A percentile compares a stretch with the other conserved stretches of the same genome.
Evolutionary conservation across 2,797 vertebrate genomes (phyloP).

Genomic region (Chaetophractus vellerosus): DNA sequence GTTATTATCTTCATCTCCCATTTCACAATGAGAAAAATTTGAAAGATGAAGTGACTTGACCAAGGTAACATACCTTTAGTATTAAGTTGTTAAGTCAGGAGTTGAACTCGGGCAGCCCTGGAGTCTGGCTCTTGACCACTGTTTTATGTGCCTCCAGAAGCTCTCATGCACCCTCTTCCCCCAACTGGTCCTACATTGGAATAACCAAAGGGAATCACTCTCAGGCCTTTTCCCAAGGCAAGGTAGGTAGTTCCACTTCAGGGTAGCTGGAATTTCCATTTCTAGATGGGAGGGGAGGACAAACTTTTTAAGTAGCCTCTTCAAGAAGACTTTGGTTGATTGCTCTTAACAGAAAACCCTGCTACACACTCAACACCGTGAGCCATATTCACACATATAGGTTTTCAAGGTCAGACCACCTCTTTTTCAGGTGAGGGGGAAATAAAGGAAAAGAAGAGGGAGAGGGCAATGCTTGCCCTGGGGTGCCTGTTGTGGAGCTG

Average conservation of each 20-base stretch:
- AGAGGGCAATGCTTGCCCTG: not conserved
- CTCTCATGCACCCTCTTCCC: too few species aligned
- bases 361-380: accelerated
- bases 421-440: not conserved
- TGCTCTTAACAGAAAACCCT: not conserved
- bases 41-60: not conserved
- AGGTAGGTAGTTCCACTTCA: too few species aligned
- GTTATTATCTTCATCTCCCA: not conserved
- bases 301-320: not conserved
- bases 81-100: not conserved
- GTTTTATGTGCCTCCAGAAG: not conserved
- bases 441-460: not conserved
- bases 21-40: not conserved
- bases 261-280: not conserved
- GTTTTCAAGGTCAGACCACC: too few species aligned
- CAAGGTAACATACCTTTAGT: not conserved
- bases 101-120: not conserved
- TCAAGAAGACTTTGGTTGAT: not conserved
- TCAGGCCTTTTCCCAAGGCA: not conserved
- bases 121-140: not conserved
- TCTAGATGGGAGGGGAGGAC: not conserved
- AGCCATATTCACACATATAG: too few species aligned
- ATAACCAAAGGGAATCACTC: not conserved
- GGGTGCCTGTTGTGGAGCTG: not conserved
- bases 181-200: accelerated